phyloP scores from a whole-genome alignment of 2,797 vertebrate species.

The Rhabdomys pumilio region DNA sequence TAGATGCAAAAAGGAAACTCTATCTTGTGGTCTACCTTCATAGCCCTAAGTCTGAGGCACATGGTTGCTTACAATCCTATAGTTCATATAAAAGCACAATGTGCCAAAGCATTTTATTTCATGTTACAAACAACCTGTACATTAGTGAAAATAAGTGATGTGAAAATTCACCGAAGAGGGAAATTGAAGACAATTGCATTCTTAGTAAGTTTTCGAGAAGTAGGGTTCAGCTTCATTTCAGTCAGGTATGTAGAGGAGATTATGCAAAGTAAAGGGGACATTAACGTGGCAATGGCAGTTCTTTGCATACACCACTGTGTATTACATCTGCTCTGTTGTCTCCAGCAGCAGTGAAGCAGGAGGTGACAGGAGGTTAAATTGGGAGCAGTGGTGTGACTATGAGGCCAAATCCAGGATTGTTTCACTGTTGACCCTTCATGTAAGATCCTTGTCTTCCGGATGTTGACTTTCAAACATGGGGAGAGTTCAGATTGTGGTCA shows the following conservation, averaged over 20 bases:
- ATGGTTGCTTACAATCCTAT: background rate
- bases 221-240: background rate
- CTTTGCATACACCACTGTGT: background rate
- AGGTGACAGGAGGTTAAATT: background rate
- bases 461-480: background rate
- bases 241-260: background rate
- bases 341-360: background rate
- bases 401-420: background rate
- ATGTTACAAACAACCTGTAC: background rate
- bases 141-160: background rate
- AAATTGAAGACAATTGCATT: background rate
- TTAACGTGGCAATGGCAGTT: background rate
- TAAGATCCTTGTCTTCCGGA: background rate
- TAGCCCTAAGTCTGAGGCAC: background rate
- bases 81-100: background rate
- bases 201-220: background rate
- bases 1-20: background rate
- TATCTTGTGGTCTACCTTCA: background rate
- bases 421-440: background rate
- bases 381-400: background rate
- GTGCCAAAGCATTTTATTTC: background rate
- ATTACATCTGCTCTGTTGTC: background rate
- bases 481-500: background rate
- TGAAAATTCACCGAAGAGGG: conserved; percentile 22
- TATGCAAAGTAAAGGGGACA: background rate